Base-by-base conservation (phyloP, 2,113 vertebrate species). In the Kryptolebias marmoratus region DNA sequence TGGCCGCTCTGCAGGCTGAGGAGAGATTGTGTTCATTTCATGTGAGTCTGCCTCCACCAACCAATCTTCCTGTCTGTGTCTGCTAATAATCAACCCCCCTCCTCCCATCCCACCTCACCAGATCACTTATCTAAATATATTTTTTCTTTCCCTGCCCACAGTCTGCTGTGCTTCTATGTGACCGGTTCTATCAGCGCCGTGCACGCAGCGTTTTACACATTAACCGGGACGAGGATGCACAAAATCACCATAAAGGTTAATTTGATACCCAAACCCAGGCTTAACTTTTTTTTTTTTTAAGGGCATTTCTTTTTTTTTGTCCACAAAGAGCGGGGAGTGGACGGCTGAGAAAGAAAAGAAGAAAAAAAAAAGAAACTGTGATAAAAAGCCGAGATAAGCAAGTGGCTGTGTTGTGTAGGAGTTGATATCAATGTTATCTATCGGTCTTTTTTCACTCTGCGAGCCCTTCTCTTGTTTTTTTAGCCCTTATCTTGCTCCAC, bases 391-490 rank as follows among this genome's bases (percentile, higher is more conserved):
- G 62, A 32, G 96, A 97, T 97, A 96, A 95, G 91, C 78, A 88
- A 93, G 91, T 93, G 95, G 92, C 94, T 96, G 96, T 94, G 95
- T 96, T 96, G 95, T 96, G 96, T 95, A 95, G 95, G 96, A 96
- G 95, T 96, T 94, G 69, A 92, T 97, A 97, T 96, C 96, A 96
- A 93, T 89, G 95, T 96, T 97, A 96, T 96, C 95, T 96, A 96
- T 96, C 95, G 94, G 94, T 94, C 94, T 95, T 95, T 96, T 95
- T 95, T 96, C 95, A 94, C 95, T 96, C 94, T 95, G 93, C 50
- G 91, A 95, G 94, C 93, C 94, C 93, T 94, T 95, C 95, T 96
- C 94, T 97, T 97, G 96, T 96, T 97, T 96, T 73, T 93, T 95
- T 92, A 93, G 91, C 86, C 92, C 95, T 97, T 97, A 96, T 97